Conservation (phyloP, 2,113 vertebrate species). For the Nerophis ophidion region DNA sequence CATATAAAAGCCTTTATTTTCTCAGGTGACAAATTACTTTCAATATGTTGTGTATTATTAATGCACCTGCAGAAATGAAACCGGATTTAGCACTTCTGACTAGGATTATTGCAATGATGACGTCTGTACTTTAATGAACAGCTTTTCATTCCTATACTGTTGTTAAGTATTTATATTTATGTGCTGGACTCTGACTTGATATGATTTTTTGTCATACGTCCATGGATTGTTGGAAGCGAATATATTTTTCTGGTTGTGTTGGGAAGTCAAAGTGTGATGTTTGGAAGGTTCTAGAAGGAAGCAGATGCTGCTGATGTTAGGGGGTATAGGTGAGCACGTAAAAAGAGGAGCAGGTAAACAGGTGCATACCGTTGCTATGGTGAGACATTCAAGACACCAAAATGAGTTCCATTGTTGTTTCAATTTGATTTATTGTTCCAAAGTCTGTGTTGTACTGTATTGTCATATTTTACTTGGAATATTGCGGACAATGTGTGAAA, state of each 20-base stretch:
- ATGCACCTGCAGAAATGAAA: background rate
- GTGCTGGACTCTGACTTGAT: constrained; percentile 35
- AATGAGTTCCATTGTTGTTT: no score
- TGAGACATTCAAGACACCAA: no score
- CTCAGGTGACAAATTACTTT: background rate
- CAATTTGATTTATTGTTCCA: no score
- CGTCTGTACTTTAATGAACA: background rate
- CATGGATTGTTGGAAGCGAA: no score
- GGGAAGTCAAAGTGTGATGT: constrained; percentile 23
- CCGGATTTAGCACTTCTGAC: constrained; percentile 34
- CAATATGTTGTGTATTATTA: no score
- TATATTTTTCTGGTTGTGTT: constrained; percentile 1
- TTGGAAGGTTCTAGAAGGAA: background rate
- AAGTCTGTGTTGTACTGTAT: no score
- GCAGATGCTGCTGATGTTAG: background rate
- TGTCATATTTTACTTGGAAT: no score
- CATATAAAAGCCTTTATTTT: background rate
- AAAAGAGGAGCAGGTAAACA: background rate
- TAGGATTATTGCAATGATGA: background rate
- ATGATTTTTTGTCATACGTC: constrained; percentile 39
- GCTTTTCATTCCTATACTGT: constrained; percentile 32
- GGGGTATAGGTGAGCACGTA: background rate
- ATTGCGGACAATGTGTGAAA: background rate
- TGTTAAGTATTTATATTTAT: constrained; percentile 51
- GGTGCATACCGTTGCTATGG: background rate